Evolutionary conservation across 2,797 vertebrate species (phyloP).

Genomic region (Sciurus carolinensis): DNA sequence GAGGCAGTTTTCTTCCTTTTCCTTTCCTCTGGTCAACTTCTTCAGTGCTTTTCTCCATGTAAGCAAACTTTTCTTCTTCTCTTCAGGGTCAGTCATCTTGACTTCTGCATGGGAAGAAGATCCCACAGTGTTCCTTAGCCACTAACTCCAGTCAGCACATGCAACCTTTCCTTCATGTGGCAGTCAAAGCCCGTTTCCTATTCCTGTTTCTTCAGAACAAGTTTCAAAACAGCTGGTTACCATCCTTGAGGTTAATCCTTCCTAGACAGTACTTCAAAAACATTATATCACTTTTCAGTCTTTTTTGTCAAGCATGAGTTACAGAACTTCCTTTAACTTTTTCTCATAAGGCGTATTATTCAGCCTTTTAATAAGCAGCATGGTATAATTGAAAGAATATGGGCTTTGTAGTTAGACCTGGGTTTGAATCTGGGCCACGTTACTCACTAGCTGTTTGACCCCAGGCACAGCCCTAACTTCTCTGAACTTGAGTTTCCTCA

Average conservation of each 20-base stretch:
- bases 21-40: neutral
- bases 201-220: slow-evolving; percentile 69
- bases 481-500: slow-evolving; percentile 53
- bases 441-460: slow-evolving; percentile 44
- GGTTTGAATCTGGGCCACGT: slow-evolving; percentile 2
- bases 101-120: slow-evolving; percentile 56
- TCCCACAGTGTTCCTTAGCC: neutral
- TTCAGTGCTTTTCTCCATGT: neutral
- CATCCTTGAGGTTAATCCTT: slow-evolving; percentile 77
- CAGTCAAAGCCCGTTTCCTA: slow-evolving; percentile 73
- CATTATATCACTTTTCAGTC: slow-evolving; percentile 76
- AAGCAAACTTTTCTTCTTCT: slow-evolving; percentile 1
- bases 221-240: slow-evolving; percentile 82
- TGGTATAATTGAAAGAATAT: slow-evolving; percentile 75
- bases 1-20: neutral
- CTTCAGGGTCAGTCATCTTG: neutral
- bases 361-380: slow-evolving; percentile 67
- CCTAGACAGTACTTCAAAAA: slow-evolving; percentile 78
- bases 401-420: slow-evolving; percentile 69
- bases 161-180: slow-evolving; percentile 48
- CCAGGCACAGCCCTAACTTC: neutral
- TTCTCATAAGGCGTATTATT: slow-evolving; percentile 63
- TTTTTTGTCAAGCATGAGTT: slow-evolving; percentile 79
- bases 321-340: slow-evolving; percentile 78
- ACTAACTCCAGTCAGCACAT: neutral